phyloP scores from a whole-genome alignment of 2,113 vertebrate genomes.

The Petaurus breviceps region DNA sequence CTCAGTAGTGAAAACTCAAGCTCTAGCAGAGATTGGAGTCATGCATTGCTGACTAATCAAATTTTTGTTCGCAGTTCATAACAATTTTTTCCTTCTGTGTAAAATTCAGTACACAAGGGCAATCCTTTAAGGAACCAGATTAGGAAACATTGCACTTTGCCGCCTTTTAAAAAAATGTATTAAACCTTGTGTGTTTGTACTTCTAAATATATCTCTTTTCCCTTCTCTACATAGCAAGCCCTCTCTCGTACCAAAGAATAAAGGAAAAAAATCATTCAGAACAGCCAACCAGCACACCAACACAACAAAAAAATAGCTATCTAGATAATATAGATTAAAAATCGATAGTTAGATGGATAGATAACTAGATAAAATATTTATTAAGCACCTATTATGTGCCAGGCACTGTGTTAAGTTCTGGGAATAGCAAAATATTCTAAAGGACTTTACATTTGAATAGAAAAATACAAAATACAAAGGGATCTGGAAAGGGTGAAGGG shows the following conservation, averaged over 20 bases:
- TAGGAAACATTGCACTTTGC: background rate
- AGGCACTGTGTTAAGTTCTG: background rate
- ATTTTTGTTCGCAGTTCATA: constrained; percentile 5
- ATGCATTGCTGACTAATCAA: background rate
- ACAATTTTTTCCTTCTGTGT: background rate
- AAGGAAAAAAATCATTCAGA: background rate
- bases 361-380: background rate
- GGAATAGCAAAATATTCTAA: background rate
- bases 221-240: background rate
- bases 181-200: background rate
- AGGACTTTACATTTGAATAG: background rate
- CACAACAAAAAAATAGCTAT: background rate
- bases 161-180: constrained; percentile 16
- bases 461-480: background rate
- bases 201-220: background rate
- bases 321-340: background rate
- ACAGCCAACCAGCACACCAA: background rate
- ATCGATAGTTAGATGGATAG: background rate
- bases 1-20: background rate
- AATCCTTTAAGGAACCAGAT: background rate
- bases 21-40: background rate
- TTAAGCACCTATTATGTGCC: background rate
- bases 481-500: background rate
- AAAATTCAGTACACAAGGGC: background rate
- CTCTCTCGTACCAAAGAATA: background rate